These are phyloP conservation scores for Hanleya hanleyi DNA, from an alignment of 2,888 invertebrate genomes.

Conservation along the genomic window DNA sequence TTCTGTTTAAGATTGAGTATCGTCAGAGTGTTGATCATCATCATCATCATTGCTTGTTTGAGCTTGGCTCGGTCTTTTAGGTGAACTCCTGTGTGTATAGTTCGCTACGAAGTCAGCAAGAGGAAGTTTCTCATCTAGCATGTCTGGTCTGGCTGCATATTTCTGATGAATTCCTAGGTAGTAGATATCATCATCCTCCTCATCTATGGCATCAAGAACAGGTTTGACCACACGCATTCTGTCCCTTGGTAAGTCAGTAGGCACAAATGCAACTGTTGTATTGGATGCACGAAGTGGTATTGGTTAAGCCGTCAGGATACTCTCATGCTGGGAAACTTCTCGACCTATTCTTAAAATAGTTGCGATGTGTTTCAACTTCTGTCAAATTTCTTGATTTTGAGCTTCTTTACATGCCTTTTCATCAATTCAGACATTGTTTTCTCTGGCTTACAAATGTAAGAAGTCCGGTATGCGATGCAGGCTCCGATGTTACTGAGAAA, in stretches of 20 bases:
- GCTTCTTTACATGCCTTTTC: constrained; percentile 8
- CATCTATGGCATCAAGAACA: not conserved
- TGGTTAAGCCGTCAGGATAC: not conserved
- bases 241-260: not conserved
- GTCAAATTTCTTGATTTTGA: not conserved
- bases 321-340: constrained; percentile 11
- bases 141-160: not conserved
- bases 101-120: constrained; percentile 17
- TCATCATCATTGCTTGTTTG: too few species aligned
- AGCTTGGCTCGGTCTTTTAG: too few species aligned
- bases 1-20: too few species aligned
- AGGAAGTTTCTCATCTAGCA: not conserved
- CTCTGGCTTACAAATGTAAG: not conserved
- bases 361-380: not conserved
- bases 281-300: not conserved
- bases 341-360: not conserved
- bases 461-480: not conserved
- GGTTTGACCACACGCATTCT: not conserved
- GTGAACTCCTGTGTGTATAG: constrained; percentile 7
- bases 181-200: not conserved
- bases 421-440: constrained; percentile 1
- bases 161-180: not conserved
- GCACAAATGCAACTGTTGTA: not conserved
- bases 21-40: too few species aligned
- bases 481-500: constrained; percentile 14